Conservation (phyloP, 2,797 vertebrate genomes). For the Arnoldichthys spilopterus region DNA sequence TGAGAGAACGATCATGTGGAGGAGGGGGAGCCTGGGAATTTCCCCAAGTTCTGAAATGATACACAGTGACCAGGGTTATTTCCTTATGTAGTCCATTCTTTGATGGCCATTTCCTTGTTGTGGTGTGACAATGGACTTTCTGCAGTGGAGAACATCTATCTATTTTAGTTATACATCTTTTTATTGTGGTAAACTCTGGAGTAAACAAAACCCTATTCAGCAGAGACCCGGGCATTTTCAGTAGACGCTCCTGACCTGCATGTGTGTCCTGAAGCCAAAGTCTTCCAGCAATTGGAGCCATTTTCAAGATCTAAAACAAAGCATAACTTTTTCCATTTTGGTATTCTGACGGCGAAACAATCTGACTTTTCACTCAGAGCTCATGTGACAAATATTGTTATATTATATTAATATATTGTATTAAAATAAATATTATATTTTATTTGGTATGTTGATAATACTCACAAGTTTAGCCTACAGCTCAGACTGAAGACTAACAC, state of each 20-base stretch:
- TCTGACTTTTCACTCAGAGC: too few species aligned
- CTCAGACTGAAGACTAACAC: too few species aligned
- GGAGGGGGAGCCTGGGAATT: slow-evolving; percentile 33
- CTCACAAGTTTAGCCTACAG: too few species aligned
- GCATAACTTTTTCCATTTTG: too few species aligned
- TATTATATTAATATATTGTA: too few species aligned
- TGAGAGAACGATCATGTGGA: background rate
- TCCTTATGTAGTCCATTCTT: background rate
- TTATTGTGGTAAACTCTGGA: background rate
- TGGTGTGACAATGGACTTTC: background rate
- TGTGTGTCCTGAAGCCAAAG: background rate
- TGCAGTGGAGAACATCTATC: background rate
- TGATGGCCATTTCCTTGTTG: slow-evolving; percentile 1
- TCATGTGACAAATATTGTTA: too few species aligned
- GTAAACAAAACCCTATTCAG: background rate
- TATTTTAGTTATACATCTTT: background rate
- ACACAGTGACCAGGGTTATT: background rate
- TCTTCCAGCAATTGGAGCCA: background rate
- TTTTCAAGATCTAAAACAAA: too few species aligned
- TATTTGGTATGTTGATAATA: too few species aligned
- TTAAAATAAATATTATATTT: too few species aligned
- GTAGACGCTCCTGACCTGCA: background rate
- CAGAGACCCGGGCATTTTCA: background rate
- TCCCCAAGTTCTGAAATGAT: slow-evolving; percentile 21
- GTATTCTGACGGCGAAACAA: too few species aligned